Base-by-base conservation (phyloP, 2,888 invertebrate genomes). In the Leistus spinibarbis region DNA sequence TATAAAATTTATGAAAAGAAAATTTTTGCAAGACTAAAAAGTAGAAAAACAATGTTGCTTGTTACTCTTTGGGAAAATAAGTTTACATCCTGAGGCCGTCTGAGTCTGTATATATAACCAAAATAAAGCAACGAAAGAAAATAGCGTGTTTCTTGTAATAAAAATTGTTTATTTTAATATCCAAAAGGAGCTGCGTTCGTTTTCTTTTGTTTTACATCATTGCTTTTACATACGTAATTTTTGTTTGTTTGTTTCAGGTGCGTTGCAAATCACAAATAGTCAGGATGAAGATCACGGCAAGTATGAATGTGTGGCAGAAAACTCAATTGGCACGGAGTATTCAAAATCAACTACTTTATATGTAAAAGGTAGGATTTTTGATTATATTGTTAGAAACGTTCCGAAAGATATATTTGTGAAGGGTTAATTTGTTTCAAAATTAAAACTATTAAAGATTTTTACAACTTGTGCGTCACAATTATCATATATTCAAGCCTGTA, bases 291-390 rank as follows among this genome's bases (percentile, higher is more conserved):
- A 98, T 87, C 95, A 96, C 84, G 98, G 97, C 69, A 96, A 96
- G 86, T 98, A 97, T 85, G 98, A 98, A 86, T 98, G 98, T 85
- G 95, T 97, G 62, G 97, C 97, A 0, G 96, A 96, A 84, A 98
- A 98, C 85, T 89, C 93, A 2, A 92, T 95, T 76, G 98, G 98
- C 73, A 96, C 97, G 0, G 96, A 96, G 84, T 96, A 96, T 85
- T 97, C 98, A 0, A 95, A 95, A 83, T 90, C 93, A 53, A 95
- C 95, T 22, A 91, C 92, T 82, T 89, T 98, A 67, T 98, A 97
- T 86, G 97, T 98, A 77, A 96, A 96, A 94, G 94, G 96, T 96
- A 88, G 7, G 86, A 85, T 78, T 75, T 72, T 77, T 78, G 77
- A 74, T 17, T 19, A 23, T 5, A 65, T 0, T 23, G 16, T 65